Conservation (phyloP, 1,140 invertebrate genomes). For the Aradophagus sp. region DNA sequence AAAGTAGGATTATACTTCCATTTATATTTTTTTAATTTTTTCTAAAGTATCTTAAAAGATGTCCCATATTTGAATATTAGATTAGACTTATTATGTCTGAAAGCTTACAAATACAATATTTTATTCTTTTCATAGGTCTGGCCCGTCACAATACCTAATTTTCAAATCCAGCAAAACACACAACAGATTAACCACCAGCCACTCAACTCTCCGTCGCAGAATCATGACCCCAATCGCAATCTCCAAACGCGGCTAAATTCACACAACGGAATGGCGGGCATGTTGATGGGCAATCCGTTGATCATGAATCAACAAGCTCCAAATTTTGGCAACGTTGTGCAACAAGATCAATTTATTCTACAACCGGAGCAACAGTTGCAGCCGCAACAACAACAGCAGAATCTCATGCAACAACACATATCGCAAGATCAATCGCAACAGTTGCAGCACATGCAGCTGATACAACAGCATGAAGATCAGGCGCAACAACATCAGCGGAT, state of each 20-base stretch:
- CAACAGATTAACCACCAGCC: conserved; percentile 67
- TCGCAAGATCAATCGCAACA: conserved; percentile 66
- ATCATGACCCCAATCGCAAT: conserved; percentile 65
- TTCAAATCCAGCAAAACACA: conserved; percentile 66
- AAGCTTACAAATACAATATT: conserved; percentile 1
- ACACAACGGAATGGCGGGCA: conserved; percentile 67
- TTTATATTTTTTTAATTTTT: too few species aligned
- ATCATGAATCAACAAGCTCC: conserved; percentile 70
- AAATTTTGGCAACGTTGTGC: conserved; percentile 65
- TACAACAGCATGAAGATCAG: conserved; percentile 61
- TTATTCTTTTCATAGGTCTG: conserved; percentile 62
- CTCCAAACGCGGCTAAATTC: conserved; percentile 66
- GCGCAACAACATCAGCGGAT: conserved; percentile 63
- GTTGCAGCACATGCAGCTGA: conserved; percentile 62
- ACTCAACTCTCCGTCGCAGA: conserved; percentile 64
- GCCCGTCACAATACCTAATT: conserved; percentile 70
- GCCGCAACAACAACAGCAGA: conserved; percentile 64
- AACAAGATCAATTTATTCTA: conserved; percentile 65
- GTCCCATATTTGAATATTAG: too few species aligned
- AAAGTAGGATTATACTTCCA: too few species aligned
- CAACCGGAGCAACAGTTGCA: conserved; percentile 68
- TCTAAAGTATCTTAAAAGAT: too few species aligned
- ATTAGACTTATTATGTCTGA: too few species aligned
- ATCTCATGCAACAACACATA: conserved; percentile 67
- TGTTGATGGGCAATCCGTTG: conserved; percentile 71